These are phyloP conservation scores for Mayetiola destructor DNA, from an alignment of 2,888 invertebrate genomes.

Conservation along the genomic window DNA sequence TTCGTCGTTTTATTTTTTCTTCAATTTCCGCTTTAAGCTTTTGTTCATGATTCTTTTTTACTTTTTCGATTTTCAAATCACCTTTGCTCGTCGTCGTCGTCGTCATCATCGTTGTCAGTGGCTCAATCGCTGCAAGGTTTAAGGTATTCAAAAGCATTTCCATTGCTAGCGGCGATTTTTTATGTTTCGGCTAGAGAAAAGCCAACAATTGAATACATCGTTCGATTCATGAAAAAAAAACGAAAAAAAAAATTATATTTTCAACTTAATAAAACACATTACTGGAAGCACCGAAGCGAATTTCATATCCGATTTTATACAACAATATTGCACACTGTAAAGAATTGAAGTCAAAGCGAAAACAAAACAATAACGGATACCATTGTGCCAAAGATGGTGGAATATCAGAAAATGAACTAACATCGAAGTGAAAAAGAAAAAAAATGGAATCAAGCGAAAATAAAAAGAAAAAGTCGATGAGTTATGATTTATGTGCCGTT, in stretches of 20 bases:
- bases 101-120: not conserved
- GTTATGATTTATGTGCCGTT: constrained; percentile 8
- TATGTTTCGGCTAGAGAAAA: not conserved
- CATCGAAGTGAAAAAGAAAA: not conserved
- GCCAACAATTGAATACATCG: not conserved
- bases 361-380: not conserved
- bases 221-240: not conserved
- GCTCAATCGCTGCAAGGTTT: not conserved
- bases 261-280: constrained; percentile 10
- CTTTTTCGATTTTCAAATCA: not conserved
- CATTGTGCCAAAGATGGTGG: not conserved
- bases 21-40: too few relatives aligned
- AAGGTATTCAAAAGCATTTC: too few relatives aligned
- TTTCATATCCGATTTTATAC: not conserved
- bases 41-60: not conserved
- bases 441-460: too few relatives aligned
- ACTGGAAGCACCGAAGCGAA: constrained; percentile 2
- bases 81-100: not conserved
- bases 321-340: not conserved
- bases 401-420: not conserved
- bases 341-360: not conserved
- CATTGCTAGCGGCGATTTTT: too few relatives aligned
- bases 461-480: not conserved
- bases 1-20: too few relatives aligned
- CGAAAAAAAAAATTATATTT: too few relatives aligned